These are phyloP conservation scores for Hypotaenidia philippensis DNA, from an alignment of 2,797 vertebrate genomes.

Conservation along the genomic window DNA sequence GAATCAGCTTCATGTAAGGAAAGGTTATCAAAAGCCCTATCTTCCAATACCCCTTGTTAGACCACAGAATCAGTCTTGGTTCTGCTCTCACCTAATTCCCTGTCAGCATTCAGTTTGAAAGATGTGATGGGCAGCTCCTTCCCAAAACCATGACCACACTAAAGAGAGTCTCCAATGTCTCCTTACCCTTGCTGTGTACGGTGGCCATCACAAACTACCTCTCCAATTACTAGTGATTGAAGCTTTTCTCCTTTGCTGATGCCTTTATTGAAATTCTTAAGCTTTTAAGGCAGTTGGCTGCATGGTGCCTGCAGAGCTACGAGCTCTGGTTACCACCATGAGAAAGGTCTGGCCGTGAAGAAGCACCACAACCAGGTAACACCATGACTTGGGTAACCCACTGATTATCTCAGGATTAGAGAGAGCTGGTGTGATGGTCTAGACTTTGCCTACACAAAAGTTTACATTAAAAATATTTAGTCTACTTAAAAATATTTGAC, in stretches of 20 bases:
- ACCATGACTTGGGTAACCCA: neutral
- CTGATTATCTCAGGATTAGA: no score
- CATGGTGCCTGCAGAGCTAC: neutral
- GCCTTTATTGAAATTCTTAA: neutral
- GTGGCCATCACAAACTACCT: neutral
- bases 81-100: neutral
- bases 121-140: neutral
- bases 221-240: neutral
- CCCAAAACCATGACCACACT: neutral
- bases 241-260: neutral
- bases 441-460: neutral
- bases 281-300: neutral
- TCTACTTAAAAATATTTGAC: neutral
- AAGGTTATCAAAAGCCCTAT: no score
- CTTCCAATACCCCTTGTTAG: neutral
- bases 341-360: neutral
- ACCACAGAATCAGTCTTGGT: neutral
- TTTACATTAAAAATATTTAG: neutral
- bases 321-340: neutral
- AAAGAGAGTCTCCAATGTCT: neutral
- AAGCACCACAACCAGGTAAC: neutral
- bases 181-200: neutral
- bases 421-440: neutral
- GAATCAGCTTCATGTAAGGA: neutral
- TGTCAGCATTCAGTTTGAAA: neutral